Evolutionary conservation across 2,113 vertebrate genomes (phyloP), one percentile per base, ranked within the genome.

Genomic region (Colistium nudipinnis): DNA sequence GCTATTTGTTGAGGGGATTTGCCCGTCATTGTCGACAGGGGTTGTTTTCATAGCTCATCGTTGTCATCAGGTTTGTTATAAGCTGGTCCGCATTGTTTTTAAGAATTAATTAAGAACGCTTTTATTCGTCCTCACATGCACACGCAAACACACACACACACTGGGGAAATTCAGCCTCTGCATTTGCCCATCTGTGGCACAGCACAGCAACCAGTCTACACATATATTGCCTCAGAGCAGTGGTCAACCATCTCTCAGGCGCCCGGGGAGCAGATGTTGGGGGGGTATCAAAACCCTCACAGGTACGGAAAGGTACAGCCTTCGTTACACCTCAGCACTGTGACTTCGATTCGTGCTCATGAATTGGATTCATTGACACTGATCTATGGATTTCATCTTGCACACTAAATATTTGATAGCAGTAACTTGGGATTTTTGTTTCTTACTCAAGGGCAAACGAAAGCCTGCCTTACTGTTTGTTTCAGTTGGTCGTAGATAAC

Each of bases 401-500:
- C 11, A 16, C 54, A 51, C 52, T 85, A 70, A 88, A 81, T 85
- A 72, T 85, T 81, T 81, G 62, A 74, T 83, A 47, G 7, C 1
- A 14, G 48, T 62, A 75, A 59, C 31, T 66, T 45, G 20, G 31
- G 62, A 71, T 76, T 81, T 75, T 70, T 69, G 44, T 35, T 25
- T 66, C 66, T 81, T 10, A 62, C 71, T 76, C 49, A 28, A 44
- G 72, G 78, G 76, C 69, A 83, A 78, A 80, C 70, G 55, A 66
- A 74, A 89, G 67, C 74, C 64, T 73, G 74, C 76, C 64, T 83
- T 65, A 74, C 65, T 63, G 74, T 70, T 75, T 86, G 69, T 87
- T 90, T 85, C 67, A 81, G 57, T 76, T 78, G 76, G 77, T 80
- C 48, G 56, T 70, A 85, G 84, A 90, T 88, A 87, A 87, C 73